phyloP scores from a whole-genome alignment of 2,888 invertebrate genomes.

The Melipona beecheii region DNA sequence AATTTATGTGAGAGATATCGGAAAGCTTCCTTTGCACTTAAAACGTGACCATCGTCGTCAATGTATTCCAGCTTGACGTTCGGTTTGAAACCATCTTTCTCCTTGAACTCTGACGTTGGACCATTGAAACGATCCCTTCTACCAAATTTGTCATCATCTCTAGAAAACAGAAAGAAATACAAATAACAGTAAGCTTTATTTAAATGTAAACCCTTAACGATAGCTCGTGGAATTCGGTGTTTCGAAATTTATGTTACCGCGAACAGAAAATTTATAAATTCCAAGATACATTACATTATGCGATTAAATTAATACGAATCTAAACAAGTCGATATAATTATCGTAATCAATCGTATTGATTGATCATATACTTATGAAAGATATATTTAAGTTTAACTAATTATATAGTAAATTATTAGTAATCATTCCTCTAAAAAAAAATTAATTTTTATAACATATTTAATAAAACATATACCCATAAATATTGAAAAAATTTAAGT shows the following conservation, averaged over 20 bases:
- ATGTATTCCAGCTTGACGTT: conserved; percentile 98
- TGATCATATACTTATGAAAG: conserved; percentile 2
- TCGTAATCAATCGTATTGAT: neutral
- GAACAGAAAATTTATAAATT: conserved; percentile 30
- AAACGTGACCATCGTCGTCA: conserved; percentile 96
- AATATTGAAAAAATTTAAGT: neutral
- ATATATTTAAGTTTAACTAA: conserved; percentile 11
- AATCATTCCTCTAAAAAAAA: neutral
- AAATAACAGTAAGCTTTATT: neutral
- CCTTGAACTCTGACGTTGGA: conserved; percentile 95
- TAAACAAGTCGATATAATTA: conserved; percentile 55
- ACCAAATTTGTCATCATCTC: conserved; percentile 92
- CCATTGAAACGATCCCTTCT: conserved; percentile 92
- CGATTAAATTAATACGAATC: conserved; percentile 59
- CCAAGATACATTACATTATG: conserved; percentile 68
- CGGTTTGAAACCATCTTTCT: conserved; percentile 95
- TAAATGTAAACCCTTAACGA: conserved; percentile 11
- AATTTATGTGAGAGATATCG: conserved; percentile 98
- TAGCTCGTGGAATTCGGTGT: conserved; percentile 65
- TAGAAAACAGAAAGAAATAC: conserved; percentile 74
- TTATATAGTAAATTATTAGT: neutral
- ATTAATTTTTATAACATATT: neutral
- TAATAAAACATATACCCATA: neutral
- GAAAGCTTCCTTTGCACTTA: conserved; percentile 98
- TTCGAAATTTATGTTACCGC: conserved; percentile 52